Base-by-base conservation (phyloP, 2,888 invertebrate species). In the Philhelius pedissequus region DNA sequence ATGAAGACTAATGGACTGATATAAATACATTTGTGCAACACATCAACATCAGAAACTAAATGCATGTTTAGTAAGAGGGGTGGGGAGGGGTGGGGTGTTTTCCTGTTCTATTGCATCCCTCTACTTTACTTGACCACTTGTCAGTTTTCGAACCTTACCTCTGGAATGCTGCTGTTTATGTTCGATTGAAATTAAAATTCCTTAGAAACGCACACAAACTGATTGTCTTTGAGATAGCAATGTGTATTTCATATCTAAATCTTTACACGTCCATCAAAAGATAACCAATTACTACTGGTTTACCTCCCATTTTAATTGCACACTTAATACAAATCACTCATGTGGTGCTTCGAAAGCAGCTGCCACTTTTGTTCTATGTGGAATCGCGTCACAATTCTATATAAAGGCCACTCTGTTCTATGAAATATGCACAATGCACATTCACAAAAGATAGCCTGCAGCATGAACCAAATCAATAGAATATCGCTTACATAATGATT, bases 261-360 rank as follows among this genome's bases (percentile, higher is more conserved):
- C 80, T 35, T 56, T 40, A 15, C 18, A 56, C 32, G 56, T 75
- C 70, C 15, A 70, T 75, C 43, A 38, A 48, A 69, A 45, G 30
- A 64, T 66, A 70, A 48, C 56, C 43, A 58, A 76, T 68, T 68
- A 75, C 74, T 73, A 75, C 77, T 50, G 38, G 77, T 71, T 81
- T 58, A 52, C 77, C 82, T 73, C 73, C 71, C 62, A 54, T 68
- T 82, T 68, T 82, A 77, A 68, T 77, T 77, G 82, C 77, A 40
- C 50, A 40, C 50, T 73, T 69, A 68, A 71, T 76, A 54, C 18
- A 38, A 77, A 69, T 71, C 25, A 54, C 20, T 62, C 18, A 54
- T 62, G 60, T 50, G n/a, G n/a, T 11, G 13, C 40, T 20, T 40
- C 27, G 35, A 78, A 71, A 71, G 68, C 52, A 40, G 30, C 68